These are phyloP conservation scores for Sebastes wilsoni DNA, from an alignment of 2,797 vertebrate genomes.

Conservation along the genomic window DNA sequence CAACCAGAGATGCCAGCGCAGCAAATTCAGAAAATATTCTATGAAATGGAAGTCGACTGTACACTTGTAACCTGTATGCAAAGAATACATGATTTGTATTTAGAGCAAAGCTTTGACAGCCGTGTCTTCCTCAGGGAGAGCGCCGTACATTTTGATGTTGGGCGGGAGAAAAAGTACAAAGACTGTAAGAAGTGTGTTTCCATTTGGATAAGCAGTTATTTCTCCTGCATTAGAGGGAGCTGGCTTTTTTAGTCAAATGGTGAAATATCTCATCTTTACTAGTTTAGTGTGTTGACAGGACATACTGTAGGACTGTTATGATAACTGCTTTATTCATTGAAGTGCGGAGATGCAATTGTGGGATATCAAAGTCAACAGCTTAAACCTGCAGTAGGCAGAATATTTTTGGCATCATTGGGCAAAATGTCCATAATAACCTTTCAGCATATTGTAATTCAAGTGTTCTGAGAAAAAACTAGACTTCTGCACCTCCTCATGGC, in stretches of 20 bases:
- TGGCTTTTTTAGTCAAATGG: not conserved
- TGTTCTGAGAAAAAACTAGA: no score
- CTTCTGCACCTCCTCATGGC: no score
- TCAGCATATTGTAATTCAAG: no score
- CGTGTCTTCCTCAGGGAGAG: not conserved
- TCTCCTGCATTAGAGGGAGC: not conserved
- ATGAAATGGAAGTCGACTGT: not conserved
- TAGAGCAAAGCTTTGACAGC: constrained; percentile 13
- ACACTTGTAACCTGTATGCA: not conserved
- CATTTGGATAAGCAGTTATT: constrained; percentile 32
- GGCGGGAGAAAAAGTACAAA: not conserved
- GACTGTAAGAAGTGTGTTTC: not conserved
- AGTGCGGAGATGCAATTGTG: not conserved
- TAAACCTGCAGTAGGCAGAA: no score
- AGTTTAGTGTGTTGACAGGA: not conserved
- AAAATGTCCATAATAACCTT: no score
- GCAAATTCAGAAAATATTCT: not conserved
- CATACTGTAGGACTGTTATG: not conserved
- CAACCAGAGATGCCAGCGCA: not conserved
- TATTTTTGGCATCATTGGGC: no score
- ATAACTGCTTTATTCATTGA: not conserved
- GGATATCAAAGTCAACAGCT: constrained; percentile 6
- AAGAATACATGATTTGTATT: constrained; percentile 2
- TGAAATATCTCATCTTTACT: not conserved
- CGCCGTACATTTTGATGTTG: constrained; percentile 8